Evolutionary conservation across 1,140 invertebrate genomes (phyloP).

Genomic region (Venturia canescens): DNA sequence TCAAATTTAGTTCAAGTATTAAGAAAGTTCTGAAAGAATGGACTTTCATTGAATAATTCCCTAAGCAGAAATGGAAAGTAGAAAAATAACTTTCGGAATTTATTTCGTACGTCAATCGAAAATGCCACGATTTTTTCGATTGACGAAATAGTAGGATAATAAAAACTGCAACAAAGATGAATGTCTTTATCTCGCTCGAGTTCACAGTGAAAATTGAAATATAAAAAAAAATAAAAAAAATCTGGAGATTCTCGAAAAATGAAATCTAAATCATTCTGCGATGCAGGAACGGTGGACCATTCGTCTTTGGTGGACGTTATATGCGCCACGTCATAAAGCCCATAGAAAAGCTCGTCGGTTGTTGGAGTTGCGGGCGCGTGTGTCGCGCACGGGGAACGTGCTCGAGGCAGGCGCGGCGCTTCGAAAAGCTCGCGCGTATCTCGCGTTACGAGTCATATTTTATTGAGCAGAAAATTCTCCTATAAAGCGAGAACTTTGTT

Average conservation of each 20-base stretch:
- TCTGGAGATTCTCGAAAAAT: constrained; percentile 22
- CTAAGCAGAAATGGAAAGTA: too few species aligned
- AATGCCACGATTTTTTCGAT: too few species aligned
- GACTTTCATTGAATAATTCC: too few species aligned
- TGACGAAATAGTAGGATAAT: too few species aligned
- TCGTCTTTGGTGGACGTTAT: constrained; percentile 33
- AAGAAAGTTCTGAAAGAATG: too few species aligned
- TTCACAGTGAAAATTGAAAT: background rate
- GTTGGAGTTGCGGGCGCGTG: constrained; percentile 14
- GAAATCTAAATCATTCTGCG: constrained; percentile 19
- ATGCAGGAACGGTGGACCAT: constrained; percentile 8
- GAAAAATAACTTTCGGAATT: too few species aligned
- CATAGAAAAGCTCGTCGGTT: constrained; percentile 52
- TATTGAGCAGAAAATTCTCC: constrained; percentile 75
- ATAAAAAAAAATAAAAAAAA: constrained; percentile 6
- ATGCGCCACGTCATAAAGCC: constrained; percentile 57
- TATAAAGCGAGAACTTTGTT: constrained; percentile 69
- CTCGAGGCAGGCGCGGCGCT: constrained; percentile 23
- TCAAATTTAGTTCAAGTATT: too few species aligned
- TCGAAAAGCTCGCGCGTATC: constrained; percentile 24
- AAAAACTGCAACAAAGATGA: too few species aligned
- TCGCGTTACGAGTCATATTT: constrained; percentile 62
- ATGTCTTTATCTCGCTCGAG: background rate
- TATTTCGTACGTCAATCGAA: too few species aligned
- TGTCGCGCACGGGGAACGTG: constrained; percentile 7